Evolutionary conservation across 1,140 invertebrate species (phyloP).

Genomic region (Zophobas morio): DNA sequence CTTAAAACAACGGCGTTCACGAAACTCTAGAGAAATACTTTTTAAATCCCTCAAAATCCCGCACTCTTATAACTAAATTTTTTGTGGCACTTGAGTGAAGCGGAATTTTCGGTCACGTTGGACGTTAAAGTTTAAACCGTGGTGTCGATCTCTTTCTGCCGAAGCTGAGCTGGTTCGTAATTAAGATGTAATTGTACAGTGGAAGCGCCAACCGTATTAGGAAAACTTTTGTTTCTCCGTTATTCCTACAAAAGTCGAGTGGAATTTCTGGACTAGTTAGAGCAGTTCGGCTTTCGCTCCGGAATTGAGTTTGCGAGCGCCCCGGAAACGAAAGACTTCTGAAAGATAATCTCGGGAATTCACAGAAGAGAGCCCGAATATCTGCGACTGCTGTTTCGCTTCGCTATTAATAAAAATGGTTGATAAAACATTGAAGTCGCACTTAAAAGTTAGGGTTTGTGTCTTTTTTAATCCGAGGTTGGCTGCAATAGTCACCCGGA

Average conservation of each 20-base stretch:
- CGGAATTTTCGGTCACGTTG: constrained; percentile 11
- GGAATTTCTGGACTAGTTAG: constrained; percentile 44
- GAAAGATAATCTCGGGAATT: constrained; percentile 39
- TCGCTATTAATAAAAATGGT: constrained; percentile 43
- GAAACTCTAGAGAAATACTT: too few relatives aligned
- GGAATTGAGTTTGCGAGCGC: constrained; percentile 43
- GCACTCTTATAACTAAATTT: too few relatives aligned
- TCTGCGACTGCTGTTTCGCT: background rate
- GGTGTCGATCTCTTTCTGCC: constrained; percentile 9
- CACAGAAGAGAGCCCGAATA: constrained; percentile 25
- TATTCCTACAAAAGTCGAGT: constrained; percentile 37
- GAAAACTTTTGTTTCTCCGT: constrained; percentile 46
- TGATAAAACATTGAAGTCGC: constrained; percentile 43
- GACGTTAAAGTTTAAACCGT: constrained; percentile 23
- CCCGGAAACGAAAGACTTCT: constrained; percentile 35
- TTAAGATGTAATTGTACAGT: constrained; percentile 46
- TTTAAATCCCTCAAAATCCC: too few relatives aligned
- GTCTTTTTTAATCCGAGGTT: constrained; percentile 30
- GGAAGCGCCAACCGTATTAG: constrained; percentile 46
- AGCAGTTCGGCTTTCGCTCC: constrained; percentile 25
- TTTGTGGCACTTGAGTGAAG: too few relatives aligned
- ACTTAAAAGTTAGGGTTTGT: constrained; percentile 39
- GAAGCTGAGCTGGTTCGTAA: constrained; percentile 44
- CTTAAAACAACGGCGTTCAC: too few relatives aligned
- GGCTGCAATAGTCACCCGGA: background rate